phyloP scores from a whole-genome alignment of 2,113 vertebrate genomes.

The Tragelaphus scriptus region DNA sequence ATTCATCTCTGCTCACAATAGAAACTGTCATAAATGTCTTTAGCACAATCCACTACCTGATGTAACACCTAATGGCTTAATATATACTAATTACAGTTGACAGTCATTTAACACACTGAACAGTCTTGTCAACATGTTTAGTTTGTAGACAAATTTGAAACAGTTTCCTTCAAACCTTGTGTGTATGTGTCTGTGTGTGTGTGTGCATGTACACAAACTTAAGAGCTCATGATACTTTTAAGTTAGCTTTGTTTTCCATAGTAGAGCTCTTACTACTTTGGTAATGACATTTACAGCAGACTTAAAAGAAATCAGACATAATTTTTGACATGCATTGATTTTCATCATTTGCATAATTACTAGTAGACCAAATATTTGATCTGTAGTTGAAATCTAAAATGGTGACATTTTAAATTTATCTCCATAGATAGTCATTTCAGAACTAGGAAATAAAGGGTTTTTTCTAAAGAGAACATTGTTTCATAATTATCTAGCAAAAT shows the following conservation, averaged over 20 bases:
- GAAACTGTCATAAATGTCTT: slow-evolving; percentile 20
- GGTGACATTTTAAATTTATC: neutral
- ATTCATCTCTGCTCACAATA: neutral
- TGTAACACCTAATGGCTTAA: neutral
- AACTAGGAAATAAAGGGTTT: neutral
- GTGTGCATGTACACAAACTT: neutral
- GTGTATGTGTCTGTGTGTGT: neutral
- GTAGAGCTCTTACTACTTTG: neutral
- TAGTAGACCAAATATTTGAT: neutral
- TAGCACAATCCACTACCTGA: slow-evolving; percentile 7
- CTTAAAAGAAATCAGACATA: neutral
- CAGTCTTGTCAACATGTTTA: neutral
- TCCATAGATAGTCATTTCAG: neutral
- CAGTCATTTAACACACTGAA: neutral
- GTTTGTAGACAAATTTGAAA: slow-evolving; percentile 31
- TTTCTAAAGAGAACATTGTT: neutral
- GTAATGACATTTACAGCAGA: neutral
- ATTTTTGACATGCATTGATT: neutral
- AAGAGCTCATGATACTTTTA: neutral
- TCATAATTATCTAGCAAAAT: neutral
- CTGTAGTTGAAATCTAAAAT: neutral
- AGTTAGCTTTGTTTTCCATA: neutral
- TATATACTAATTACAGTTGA: neutral
- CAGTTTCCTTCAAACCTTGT: neutral
- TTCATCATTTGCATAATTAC: slow-evolving; percentile 21